Percentiles rank a stretch among this genome's conserved stretches.
Evolutionary conservation across 2,888 invertebrate species (phyloP).

Genomic region (Xestobium rufovillosum): DNA sequence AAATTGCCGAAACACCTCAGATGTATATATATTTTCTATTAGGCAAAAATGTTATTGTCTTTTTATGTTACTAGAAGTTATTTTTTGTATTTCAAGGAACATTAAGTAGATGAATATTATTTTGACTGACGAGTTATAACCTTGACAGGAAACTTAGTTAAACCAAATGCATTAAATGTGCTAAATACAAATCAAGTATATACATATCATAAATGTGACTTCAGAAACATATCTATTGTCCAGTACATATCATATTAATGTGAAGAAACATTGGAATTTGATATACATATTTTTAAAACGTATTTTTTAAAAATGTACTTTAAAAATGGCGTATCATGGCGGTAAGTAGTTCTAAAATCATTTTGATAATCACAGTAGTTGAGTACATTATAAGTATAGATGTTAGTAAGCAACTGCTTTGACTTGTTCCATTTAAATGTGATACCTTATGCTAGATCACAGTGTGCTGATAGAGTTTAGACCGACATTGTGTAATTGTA

Average conservation of each 20-base stretch:
- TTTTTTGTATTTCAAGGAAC: too few species aligned
- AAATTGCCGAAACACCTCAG: too few species aligned
- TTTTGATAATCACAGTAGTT: constrained; percentile 1
- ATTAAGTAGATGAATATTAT: too few species aligned
- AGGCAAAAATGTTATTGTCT: too few species aligned
- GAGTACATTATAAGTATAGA: background rate
- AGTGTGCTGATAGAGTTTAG: too few species aligned
- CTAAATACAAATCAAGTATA: constrained; percentile 2
- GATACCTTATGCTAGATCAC: too few species aligned
- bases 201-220: background rate
- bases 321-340: constrained; percentile 27
- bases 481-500: too few species aligned
- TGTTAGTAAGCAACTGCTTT: constrained; percentile 1
- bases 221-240: constrained; percentile 1
- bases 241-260: constrained; percentile 1
- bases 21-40: too few species aligned
- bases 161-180: too few species aligned
- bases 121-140: too few species aligned
- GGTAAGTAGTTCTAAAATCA: background rate
- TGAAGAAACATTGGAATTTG: constrained; percentile 29
- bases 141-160: too few species aligned
- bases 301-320: constrained; percentile 41
- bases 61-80: too few species aligned
- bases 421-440: constrained; percentile 2
- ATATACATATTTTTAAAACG: constrained; percentile 39